phyloP scores from a whole-genome alignment of 1,140 invertebrate species.

The Heliothis virescens region DNA sequence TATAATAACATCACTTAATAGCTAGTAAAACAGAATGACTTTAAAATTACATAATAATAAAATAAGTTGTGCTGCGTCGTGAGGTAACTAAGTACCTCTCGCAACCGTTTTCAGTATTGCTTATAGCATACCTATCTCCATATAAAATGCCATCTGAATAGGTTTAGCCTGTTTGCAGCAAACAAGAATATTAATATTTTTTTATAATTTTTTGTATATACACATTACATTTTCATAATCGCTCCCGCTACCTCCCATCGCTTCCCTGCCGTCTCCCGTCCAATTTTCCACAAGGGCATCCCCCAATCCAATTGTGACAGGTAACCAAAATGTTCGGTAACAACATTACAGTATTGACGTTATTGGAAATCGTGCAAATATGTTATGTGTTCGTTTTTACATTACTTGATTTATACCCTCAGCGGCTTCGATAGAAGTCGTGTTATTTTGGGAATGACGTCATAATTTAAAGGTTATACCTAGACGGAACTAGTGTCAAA shows the following conservation, averaged over 20 bases:
- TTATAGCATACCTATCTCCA: too few relatives aligned
- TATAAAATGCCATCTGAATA: too few relatives aligned
- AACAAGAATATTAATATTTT: too few relatives aligned
- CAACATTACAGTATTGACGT: conserved; percentile 12
- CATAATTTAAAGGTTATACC: background rate
- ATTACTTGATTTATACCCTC: background rate
- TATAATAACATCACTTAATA: too few relatives aligned
- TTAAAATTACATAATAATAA: too few relatives aligned
- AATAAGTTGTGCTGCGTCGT: too few relatives aligned
- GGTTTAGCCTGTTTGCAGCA: too few relatives aligned
- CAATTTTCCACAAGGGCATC: conserved; percentile 26
- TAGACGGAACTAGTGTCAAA: too few relatives aligned
- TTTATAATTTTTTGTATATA: too few relatives aligned
- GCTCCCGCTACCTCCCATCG: background rate
- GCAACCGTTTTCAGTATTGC: too few relatives aligned
- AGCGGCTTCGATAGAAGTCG: background rate
- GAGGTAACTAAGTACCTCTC: too few relatives aligned
- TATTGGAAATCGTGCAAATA: conserved; percentile 2
- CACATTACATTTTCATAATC: background rate
- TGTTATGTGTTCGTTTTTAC: conserved; percentile 9
- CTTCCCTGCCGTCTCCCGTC: background rate
- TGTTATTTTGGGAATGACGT: background rate
- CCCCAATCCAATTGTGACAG: conserved; percentile 29
- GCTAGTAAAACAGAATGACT: too few relatives aligned
- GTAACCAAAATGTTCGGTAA: conserved; percentile 28